A percentile compares a stretch with the other conserved stretches of the same genome.
Evolutionary conservation across 1,140 invertebrate genomes (phyloP).

Genomic region (Microplitis demolitor): DNA sequence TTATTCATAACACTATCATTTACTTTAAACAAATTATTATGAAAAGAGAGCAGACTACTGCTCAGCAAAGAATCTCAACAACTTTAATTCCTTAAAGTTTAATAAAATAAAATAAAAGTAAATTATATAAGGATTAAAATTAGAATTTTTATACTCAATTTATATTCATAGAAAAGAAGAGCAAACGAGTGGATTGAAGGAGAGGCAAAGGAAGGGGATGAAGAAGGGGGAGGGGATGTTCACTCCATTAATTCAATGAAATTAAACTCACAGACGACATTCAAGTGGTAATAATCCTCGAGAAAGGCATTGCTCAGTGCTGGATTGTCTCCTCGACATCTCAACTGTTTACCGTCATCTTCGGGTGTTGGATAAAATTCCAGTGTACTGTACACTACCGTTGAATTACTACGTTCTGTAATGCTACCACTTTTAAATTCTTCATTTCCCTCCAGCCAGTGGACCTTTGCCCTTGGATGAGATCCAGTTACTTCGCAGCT

Average conservation of each 20-base stretch:
- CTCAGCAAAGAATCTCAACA: neutral
- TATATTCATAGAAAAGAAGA: slow-evolving; percentile 17
- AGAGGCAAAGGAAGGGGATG: neutral
- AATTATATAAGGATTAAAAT: slow-evolving; percentile 1
- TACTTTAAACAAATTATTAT: too few relatives aligned
- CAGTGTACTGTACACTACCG: slow-evolving; percentile 75
- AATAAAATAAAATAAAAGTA: neutral
- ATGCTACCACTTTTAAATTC: slow-evolving; percentile 69
- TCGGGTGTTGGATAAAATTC: slow-evolving; percentile 80
- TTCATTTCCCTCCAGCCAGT: slow-evolving; percentile 80
- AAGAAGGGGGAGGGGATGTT: neutral
- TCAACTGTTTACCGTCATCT: slow-evolving; percentile 80
- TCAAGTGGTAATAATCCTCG: slow-evolving; percentile 79
- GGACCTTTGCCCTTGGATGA: slow-evolving; percentile 78
- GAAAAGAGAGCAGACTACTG: too few relatives aligned
- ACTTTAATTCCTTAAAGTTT: neutral
- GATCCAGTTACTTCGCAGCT: slow-evolving; percentile 82
- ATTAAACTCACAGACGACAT: slow-evolving; percentile 83
- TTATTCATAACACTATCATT: too few relatives aligned
- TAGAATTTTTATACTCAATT: slow-evolving; percentile 13
- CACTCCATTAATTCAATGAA: slow-evolving; percentile 16
- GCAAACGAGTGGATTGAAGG: neutral
- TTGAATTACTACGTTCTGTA: slow-evolving; percentile 68
- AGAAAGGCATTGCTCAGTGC: slow-evolving; percentile 71
- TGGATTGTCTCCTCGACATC: slow-evolving; percentile 84